Evolutionary conservation across 2,888 invertebrate species (phyloP), one percentile per base, ranked within the genome.

Genomic region (Elgonia sp.): DNA sequence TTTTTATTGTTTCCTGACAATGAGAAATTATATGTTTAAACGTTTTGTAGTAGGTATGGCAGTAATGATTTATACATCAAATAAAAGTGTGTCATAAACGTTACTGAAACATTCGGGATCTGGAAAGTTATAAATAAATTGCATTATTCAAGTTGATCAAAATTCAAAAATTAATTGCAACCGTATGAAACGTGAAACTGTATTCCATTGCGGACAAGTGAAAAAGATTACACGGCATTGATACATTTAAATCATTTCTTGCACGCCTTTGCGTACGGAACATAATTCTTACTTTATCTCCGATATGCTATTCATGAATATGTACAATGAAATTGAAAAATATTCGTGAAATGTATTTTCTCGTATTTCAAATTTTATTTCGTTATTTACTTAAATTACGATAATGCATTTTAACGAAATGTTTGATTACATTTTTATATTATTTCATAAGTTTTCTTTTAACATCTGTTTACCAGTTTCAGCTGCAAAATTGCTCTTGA

Each of bases 261-360:
- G 55, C 72, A 82, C 73, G 65, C 72, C 55, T 82, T 73, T 82
- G 50, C 55, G 39, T 73, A 63, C 42, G 55, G 63, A 65, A 65
- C 81, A 82, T 81, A 81, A 82, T 73, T 82, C 72, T 82, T 53
- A 39, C 72, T 82, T 73, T 73, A 82, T 73, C 81, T 82, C 53
- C 55, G 63, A 72, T 65, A 63, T n/a, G 29, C 12, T 10, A 16
- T 73, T 82, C 73, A 73, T 82, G 73, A 72, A 73, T 70, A 70
- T 80, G 60, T 70, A 70, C 62, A 57, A 46, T 14, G 42, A 69
- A 63, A 70, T 80, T 80, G 80, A 80, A 80, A 79, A 79, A 67
- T 69, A 79, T 60, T 57, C 29, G 37, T 1, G 67, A 79, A 57
- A 67, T 42, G 42, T 57, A 40, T 79, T 67, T 67, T 29, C 57